Base-by-base conservation (phyloP, 2,797 vertebrate genomes). In the Adelosebastes latens region DNA sequence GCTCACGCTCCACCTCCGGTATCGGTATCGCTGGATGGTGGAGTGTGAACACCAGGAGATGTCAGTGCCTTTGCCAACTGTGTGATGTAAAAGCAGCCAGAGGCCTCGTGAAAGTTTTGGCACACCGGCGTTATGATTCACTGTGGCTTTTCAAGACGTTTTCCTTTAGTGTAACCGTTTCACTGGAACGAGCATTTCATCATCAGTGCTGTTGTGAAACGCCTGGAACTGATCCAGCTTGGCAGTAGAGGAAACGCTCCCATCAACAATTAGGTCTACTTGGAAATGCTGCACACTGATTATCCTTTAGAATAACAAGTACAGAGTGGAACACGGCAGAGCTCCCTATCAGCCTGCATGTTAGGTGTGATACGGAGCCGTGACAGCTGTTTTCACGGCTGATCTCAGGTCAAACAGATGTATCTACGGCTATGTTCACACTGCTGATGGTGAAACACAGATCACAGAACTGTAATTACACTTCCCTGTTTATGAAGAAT, bases 131-230 rank as follows among this genome's bases (percentile, higher is more conserved):
- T 62, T 22, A 67, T 82, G 62, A 83, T 32, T 86, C 60, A 75
- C 31, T 6, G 25, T 31, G 42, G 55, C 46, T 42, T 70, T 29
- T 66, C 1, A 65, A 58, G 71, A 65, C 55, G 8, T 74, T 66
- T 72, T 71, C 59, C 59, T 71, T 29, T 22, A 22, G 18, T 49
- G 49, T 31, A 72, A 71, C 60, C 14, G 27, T 61, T 83, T 71
- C 42, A 61, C 60, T 77, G 69, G 29, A 86, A 87, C 34, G 32
- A 4, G 53, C 9, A 42, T 89, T 84, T 84, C 79, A 72, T 88
- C 87, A 87, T 78, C 79, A 72, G 8, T 2, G 18, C 63, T 39
- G 53, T 77, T 84, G 66, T 60, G 39, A 79, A 84, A 82, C 2
- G 0, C 31, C 18, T 84, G 77, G 79, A 64, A 7, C 52, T 2